These are phyloP conservation scores for Yponomeuta malinellus DNA, from an alignment of 2,888 invertebrate genomes.

Conservation along the genomic window DNA sequence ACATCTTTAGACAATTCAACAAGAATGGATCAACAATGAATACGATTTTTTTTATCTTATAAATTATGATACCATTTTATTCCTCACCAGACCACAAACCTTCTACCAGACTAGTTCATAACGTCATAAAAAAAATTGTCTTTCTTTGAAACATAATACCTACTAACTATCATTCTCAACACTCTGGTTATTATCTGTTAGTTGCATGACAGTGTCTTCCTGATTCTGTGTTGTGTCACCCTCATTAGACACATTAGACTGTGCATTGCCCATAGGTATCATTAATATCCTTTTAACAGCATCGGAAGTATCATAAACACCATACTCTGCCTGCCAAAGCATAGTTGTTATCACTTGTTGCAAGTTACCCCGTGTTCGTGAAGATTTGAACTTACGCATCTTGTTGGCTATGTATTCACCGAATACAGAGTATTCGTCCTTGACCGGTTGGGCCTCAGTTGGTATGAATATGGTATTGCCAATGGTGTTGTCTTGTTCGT, in stretches of 20 bases:
- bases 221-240: neutral
- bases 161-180: too few relatives aligned
- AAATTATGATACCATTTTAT: too few relatives aligned
- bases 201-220: neutral
- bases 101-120: too few relatives aligned
- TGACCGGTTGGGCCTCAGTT: slow-evolving; percentile 28
- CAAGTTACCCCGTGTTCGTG: slow-evolving; percentile 53
- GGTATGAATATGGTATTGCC: slow-evolving; percentile 15
- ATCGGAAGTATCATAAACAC: slow-evolving; percentile 57
- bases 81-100: too few relatives aligned
- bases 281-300: slow-evolving; percentile 54
- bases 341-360: slow-evolving; percentile 65
- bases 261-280: slow-evolving; percentile 12
- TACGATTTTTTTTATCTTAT: too few relatives aligned
- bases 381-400: slow-evolving; percentile 49
- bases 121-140: too few relatives aligned
- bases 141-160: too few relatives aligned
- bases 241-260: neutral
- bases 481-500: neutral
- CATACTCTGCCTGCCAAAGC: slow-evolving; percentile 66
- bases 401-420: slow-evolving; percentile 67
- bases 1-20: too few relatives aligned
- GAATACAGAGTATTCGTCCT: slow-evolving; percentile 60
- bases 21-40: too few relatives aligned
- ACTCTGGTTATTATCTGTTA: neutral